Conservation (phyloP, 2,113 vertebrate species). For the Cricetomys ansorgei region DNA sequence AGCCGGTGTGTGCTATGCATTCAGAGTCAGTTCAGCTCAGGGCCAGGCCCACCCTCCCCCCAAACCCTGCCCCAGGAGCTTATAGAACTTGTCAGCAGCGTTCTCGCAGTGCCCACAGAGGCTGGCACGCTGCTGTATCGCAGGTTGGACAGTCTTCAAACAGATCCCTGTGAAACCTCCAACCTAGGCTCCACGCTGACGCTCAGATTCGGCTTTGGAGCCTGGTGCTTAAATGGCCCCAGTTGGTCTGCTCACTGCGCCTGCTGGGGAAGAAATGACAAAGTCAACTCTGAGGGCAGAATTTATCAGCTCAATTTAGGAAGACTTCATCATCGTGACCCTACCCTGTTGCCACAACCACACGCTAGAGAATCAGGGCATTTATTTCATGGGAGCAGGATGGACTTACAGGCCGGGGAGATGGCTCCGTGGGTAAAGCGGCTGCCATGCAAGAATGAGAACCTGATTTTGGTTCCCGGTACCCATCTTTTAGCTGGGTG, state of each 20-base stretch:
- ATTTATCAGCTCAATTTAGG: accelerated
- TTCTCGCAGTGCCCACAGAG: no score
- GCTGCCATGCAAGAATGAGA: no score
- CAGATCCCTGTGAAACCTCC: accelerated
- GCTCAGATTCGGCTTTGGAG: accelerated
- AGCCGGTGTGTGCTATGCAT: background rate
- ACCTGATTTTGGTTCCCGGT: background rate
- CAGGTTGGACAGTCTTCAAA: background rate
- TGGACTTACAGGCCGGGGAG: background rate
- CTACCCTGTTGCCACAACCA: accelerated
- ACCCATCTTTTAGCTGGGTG: no score
- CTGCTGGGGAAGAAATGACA: background rate
- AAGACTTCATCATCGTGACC: background rate
- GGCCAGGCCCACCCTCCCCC: background rate
- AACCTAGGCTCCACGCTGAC: accelerated
- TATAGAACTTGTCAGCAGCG: accelerated
- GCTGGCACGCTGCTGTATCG: accelerated
- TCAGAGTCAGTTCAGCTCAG: background rate
- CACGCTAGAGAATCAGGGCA: accelerated
- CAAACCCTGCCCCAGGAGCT: background rate
- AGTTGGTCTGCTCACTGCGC: background rate
- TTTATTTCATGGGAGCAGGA: background rate
- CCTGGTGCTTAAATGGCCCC: accelerated
- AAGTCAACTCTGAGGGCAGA: background rate
- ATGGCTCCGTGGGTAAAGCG: background rate